Base-by-base conservation (phyloP, 1,140 invertebrate species). In the Sinonovacula constricta region DNA sequence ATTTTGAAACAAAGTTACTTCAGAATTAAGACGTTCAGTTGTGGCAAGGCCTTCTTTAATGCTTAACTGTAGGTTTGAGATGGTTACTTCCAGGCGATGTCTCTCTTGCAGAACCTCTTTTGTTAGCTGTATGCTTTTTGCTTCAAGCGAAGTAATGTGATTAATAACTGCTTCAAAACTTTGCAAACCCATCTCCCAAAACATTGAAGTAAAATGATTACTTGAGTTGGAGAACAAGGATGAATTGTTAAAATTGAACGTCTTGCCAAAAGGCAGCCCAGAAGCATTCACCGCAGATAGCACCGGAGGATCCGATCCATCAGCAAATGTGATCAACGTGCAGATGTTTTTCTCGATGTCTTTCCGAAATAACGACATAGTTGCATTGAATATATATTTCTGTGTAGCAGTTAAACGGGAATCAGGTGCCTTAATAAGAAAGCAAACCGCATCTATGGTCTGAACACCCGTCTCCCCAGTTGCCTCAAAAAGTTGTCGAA, bases 301-400 rank as follows among this genome's bases (percentile, higher is more conserved):
- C 36, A 81, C 83, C 1, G 67, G 67, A 7, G 67, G 76, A n/a
- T n/a, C n/a, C n/a, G n/a, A n/a, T n/a, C n/a, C n/a, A n/a, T n/a
- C n/a, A n/a, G n/a, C n/a, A n/a, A n/a, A n/a, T n/a, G n/a, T n/a
- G n/a, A n/a, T n/a, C n/a, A n/a, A n/a, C n/a, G n/a, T n/a, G n/a
- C n/a, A 82, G 14, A 84, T 84, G 28, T 84, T 84, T 15, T 78
- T 34, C 56, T 56, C 79, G 15, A 85, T 80, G 56, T 84, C 83
- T 65, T 82, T 77, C 10, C 83, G 79, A 69, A 82, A 84, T 7
- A 84, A 14, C 5, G 83, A 76, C 49, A 84, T 28, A 5, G 82
- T 81, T 33, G 66, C 53, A 45, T 85, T n/a, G 28, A 84, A 82
- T 12, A 84, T 81, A 39, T 84, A 84, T 33, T 62, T 62, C 34